These are phyloP conservation scores for Oryzias curvinotus DNA, from an alignment of 2,113 vertebrate species.

Conservation along the genomic window DNA sequence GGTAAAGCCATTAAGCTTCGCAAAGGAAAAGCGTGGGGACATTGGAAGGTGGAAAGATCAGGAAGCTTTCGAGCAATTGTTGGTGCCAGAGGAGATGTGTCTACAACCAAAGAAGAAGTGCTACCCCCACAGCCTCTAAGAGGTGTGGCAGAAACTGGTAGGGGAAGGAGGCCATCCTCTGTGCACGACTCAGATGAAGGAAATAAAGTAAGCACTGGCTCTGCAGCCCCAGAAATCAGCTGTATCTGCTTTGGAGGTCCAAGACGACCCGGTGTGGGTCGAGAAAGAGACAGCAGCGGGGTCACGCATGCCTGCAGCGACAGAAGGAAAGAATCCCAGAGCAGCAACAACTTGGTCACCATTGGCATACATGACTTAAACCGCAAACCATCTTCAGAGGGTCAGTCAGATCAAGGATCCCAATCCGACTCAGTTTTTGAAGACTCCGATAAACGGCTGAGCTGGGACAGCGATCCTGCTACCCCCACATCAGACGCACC, in stretches of 20 bases:
- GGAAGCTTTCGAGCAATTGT: slow-evolving; percentile 49
- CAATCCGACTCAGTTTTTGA: slow-evolving; percentile 75
- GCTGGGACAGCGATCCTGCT: slow-evolving; percentile 51
- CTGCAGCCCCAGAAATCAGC: slow-evolving; percentile 34
- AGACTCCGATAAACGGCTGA: slow-evolving; percentile 64
- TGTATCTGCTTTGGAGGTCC: slow-evolving; percentile 52
- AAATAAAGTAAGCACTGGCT: slow-evolving; percentile 46
- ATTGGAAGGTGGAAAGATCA: slow-evolving; percentile 68
- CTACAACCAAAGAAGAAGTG: slow-evolving; percentile 40
- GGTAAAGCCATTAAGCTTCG: slow-evolving; percentile 80
- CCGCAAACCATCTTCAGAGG: slow-evolving; percentile 48
- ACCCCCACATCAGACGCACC: slow-evolving; percentile 51
- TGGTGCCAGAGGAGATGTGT: slow-evolving; percentile 47
- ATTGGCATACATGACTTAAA: slow-evolving; percentile 33
- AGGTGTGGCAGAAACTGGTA: slow-evolving; percentile 32
- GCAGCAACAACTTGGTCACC: slow-evolving; percentile 18
- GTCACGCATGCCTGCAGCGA: slow-evolving; percentile 35
- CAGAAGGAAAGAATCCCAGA: slow-evolving; percentile 43
- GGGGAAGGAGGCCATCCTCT: slow-evolving; percentile 41
- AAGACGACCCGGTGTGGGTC: slow-evolving; percentile 77
- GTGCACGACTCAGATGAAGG: slow-evolving; percentile 61
- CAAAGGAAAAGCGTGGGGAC: slow-evolving; percentile 79
- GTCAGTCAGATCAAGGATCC: slow-evolving; percentile 66
- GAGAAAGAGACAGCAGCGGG: slow-evolving; percentile 65
- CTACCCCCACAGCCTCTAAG: slow-evolving; percentile 34